Evolutionary conservation across 2,797 vertebrate species (phyloP), one percentile per base, ranked within the genome.

Genomic region (Pangasius larnaudii): DNA sequence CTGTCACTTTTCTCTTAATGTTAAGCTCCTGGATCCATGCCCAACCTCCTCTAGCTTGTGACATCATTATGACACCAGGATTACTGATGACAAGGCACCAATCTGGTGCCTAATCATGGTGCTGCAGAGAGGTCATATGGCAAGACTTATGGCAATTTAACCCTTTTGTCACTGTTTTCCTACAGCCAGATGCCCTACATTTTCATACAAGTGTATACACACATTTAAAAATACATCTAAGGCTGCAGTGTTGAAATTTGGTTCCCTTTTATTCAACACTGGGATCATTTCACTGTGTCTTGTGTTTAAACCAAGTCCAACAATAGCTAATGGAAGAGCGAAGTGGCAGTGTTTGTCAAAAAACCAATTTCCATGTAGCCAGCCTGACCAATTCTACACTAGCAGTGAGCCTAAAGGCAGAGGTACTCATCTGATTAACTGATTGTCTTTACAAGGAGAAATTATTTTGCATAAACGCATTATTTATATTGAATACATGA

Each of bases 61-160:
- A 89, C 63, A 87, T 85, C 51, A 27, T 86, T 36, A 51, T 89
- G 79, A 89, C 65, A 69, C 71, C 85, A 89, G 67, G 53, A 61
- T 79, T 79, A 46, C 71, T 86, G 78, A 89, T 85, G 85, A 85
- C 86, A 85, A 89, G 59, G 83, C 75, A 72, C 27, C 75, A 85
- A 89, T 89, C 75, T 90, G 42, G 81, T 53, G 71, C 33, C 88
- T 61, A 65, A 84, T 63, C 85, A 87, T 78, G 84, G 84, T 87
- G 79, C 84, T 90, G 85, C 84, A 81, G 77, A 87, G 75, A 42
- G 86, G 65, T 89, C 84, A 88, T 85, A 91, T 88, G 89, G 82
- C 79, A 87, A 88, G 65, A 87, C 42, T 61, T 81, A 42, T 58
- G 36, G 56, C 63, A 90, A 85, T 87, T 85, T 87, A 72, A 88